phyloP scores from a whole-genome alignment of 2,113 vertebrate genomes.

The Xiphias gladius region DNA sequence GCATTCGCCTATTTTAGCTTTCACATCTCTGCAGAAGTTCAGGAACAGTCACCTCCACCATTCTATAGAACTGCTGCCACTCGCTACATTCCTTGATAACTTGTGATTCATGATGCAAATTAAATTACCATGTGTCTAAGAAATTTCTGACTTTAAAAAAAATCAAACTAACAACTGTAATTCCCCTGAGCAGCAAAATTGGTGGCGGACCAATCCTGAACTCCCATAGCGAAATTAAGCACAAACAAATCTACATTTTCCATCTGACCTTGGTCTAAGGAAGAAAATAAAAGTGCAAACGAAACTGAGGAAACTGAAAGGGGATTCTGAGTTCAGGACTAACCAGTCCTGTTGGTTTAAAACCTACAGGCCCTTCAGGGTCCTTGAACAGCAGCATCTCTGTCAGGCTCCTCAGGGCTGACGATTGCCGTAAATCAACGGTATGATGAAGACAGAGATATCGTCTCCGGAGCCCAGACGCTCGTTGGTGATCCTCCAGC shows the following conservation, averaged over 20 bases:
- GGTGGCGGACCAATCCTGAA: constrained; percentile 29
- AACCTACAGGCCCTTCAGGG: not conserved
- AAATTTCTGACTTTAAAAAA: not conserved
- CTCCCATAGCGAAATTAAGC: constrained; percentile 25
- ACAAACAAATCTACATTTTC: constrained; percentile 1
- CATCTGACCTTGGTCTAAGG: constrained; percentile 9
- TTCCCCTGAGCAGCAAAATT: constrained; percentile 7
- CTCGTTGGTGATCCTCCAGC: constrained; percentile 97
- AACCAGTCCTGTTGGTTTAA: constrained; percentile 13
- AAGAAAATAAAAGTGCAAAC: constrained; percentile 31
- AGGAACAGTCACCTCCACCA: not conserved
- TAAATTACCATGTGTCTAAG: not conserved
- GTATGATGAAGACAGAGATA: constrained; percentile 98
- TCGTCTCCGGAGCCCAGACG: constrained; percentile 96
- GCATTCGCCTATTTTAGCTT: not conserved
- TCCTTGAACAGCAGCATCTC: not conserved
- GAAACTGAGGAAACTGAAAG: constrained; percentile 8
- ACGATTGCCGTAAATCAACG: constrained; percentile 92
- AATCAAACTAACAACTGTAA: not conserved
- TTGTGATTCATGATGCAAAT: not conserved
- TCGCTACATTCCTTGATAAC: not conserved
- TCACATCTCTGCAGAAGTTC: constrained; percentile 43
- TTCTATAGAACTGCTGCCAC: not conserved
- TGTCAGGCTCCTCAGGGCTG: constrained; percentile 80
- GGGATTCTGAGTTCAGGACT: constrained; percentile 17